Conservation (phyloP, 2,113 vertebrate genomes). For the Eclectus roratus region DNA sequence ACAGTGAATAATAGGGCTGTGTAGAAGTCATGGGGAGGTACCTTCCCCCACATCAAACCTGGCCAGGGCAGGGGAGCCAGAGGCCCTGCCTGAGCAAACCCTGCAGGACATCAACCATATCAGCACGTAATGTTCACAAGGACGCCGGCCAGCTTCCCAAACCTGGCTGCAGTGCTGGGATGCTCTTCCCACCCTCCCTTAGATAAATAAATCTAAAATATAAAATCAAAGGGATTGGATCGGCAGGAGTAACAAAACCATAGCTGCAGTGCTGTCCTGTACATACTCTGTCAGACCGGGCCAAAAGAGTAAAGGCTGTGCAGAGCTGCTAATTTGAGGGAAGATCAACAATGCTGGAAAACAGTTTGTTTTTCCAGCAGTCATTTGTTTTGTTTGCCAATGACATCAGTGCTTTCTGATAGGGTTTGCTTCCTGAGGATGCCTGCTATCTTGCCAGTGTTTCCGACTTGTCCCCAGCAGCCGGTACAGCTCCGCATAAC, state of each 20-base stretch:
- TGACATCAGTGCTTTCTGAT: constrained; percentile 64
- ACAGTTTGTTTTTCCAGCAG: constrained; percentile 47
- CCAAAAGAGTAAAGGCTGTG: neutral
- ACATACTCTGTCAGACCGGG: constrained; percentile 19
- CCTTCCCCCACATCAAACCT: fast-evolving
- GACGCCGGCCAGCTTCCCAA: neutral
- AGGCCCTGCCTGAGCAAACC: neutral
- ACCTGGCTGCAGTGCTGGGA: neutral
- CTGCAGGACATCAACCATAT: neutral
- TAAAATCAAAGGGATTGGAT: constrained; percentile 30
- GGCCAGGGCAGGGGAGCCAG: fast-evolving
- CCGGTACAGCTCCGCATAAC: neutral
- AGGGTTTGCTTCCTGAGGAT: constrained; percentile 68
- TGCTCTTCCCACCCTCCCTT: neutral
- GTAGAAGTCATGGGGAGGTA: neutral
- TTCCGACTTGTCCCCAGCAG: constrained; percentile 68
- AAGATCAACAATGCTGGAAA: constrained; percentile 24
- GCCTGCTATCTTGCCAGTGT: constrained; percentile 59
- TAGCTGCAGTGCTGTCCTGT: neutral
- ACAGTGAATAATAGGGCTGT: neutral
- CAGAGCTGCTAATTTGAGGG: constrained; percentile 44
- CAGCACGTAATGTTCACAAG: neutral
- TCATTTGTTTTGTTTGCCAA: constrained; percentile 67
- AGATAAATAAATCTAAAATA: constrained; percentile 13
- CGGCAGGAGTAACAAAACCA: constrained; percentile 1